Evolutionary conservation across 2,113 vertebrate species (phyloP).

Genomic region (Sturnira hondurensis): DNA sequence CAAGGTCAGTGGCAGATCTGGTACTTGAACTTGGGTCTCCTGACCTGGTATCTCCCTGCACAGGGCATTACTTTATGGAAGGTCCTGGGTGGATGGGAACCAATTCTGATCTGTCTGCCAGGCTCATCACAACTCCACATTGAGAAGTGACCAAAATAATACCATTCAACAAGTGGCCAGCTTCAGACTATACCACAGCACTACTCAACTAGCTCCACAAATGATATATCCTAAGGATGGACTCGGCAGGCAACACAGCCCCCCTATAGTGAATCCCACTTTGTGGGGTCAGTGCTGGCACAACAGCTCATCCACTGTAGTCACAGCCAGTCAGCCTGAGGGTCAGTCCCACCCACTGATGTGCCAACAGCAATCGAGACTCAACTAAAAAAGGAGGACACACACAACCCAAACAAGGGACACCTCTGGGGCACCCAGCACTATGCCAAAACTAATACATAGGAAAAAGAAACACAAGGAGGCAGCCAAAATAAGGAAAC

Average conservation of each 20-base stretch:
- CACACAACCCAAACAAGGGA: neutral
- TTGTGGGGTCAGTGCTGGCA: neutral
- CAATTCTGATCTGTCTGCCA: neutral
- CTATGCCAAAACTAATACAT: neutral
- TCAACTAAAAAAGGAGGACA: neutral
- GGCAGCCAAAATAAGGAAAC: neutral
- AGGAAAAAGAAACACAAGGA: neutral
- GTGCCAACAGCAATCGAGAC: neutral
- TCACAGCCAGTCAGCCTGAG: neutral
- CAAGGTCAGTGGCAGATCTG: neutral
- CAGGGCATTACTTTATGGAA: neutral
- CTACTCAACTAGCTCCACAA: neutral
- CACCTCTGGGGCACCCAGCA: neutral
- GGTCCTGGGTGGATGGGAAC: neutral
- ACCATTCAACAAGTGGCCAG: neutral
- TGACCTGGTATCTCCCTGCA: neutral
- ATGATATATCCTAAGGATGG: neutral
- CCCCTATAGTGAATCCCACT: neutral
- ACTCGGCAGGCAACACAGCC: neutral
- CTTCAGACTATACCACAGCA: neutral
- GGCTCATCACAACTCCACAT: neutral
- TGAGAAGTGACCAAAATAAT: neutral
- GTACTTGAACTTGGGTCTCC: neutral
- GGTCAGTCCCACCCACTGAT: neutral
- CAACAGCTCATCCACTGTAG: neutral